Evolutionary conservation across 2,113 vertebrate genomes (phyloP).

Genomic region (Euleptes europaea): DNA sequence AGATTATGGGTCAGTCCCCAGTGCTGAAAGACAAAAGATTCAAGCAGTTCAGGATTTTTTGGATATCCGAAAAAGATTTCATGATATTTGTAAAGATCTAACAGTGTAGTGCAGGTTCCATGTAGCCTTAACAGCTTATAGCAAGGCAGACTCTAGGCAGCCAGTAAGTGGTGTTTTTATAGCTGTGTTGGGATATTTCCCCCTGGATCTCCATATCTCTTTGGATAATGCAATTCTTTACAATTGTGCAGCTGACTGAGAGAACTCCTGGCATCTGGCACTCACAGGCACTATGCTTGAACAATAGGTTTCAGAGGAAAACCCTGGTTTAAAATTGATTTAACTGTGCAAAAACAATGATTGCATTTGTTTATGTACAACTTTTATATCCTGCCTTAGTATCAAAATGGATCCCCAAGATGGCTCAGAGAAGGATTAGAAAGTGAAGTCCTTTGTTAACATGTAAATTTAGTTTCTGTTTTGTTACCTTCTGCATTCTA

Average conservation of each 20-base stretch:
- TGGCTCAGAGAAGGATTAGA: not conserved
- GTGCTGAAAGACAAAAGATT: slow-evolving; percentile 87
- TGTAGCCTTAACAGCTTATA: slow-evolving; percentile 81
- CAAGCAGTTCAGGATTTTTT: slow-evolving; percentile 87
- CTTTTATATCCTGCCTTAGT: no score
- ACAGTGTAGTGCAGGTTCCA: slow-evolving; percentile 78
- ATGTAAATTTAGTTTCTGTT: not conserved
- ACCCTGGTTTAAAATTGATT: slow-evolving; percentile 12
- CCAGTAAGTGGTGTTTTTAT: slow-evolving; percentile 70
- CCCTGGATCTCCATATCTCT: slow-evolving; percentile 24
- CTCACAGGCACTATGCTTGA: slow-evolving; percentile 20
- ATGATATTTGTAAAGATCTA: slow-evolving; percentile 91
- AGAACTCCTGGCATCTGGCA: slow-evolving; percentile 27
- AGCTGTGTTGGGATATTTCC: slow-evolving; percentile 48
- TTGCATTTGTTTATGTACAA: not conserved
- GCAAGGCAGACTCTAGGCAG: slow-evolving; percentile 72
- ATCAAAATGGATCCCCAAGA: no score
- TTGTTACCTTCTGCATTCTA: not conserved
- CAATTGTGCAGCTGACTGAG: slow-evolving; percentile 22
- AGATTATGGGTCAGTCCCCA: slow-evolving; percentile 89
- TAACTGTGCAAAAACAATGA: slow-evolving; percentile 4
- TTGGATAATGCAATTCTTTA: slow-evolving; percentile 52
- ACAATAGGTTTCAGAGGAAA: slow-evolving; percentile 18
- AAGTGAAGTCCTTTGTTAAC: slow-evolving; percentile 15
- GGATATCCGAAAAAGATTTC: slow-evolving; percentile 92